These are phyloP conservation scores for Pterocles burchelli DNA, from an alignment of 2,113 vertebrate species.

Conservation along the genomic window DNA sequence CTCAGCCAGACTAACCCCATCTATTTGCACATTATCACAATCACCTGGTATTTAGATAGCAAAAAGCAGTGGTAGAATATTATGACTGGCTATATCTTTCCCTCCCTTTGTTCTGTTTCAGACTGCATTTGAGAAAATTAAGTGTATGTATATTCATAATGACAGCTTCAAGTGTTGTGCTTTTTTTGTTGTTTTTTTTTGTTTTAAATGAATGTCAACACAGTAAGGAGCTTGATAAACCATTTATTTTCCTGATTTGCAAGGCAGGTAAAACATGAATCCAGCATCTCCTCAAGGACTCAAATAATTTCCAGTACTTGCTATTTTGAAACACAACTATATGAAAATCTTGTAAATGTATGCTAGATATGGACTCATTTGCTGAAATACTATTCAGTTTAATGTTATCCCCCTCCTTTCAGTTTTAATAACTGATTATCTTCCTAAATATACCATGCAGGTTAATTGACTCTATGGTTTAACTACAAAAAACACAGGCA, in stretches of 20 bases:
- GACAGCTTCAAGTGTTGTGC: accelerated
- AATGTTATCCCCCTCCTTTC: neutral
- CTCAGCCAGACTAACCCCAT: accelerated
- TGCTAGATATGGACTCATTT: neutral
- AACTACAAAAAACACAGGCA: neutral
- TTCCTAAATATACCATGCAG: slow-evolving; percentile 25
- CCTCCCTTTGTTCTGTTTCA: neutral
- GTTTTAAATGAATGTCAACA: neutral
- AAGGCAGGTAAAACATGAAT: neutral
- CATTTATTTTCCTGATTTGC: neutral
- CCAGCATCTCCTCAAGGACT: neutral
- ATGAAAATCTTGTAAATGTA: neutral
- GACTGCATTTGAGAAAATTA: neutral
- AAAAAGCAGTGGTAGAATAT: neutral
- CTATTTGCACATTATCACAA: neutral
- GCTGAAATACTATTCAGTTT: neutral
- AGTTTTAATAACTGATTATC: slow-evolving; percentile 32
- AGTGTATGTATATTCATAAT: accelerated
- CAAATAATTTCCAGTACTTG: neutral
- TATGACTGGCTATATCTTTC: accelerated
- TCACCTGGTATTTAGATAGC: neutral
- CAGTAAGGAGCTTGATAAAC: neutral
- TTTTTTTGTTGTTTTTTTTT: neutral
- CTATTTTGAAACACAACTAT: neutral
- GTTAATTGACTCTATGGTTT: slow-evolving; percentile 39